Evolutionary conservation across 2,888 invertebrate genomes (phyloP), one percentile per base, ranked within the genome.

Genomic region (Microctonus hyperodae): DNA sequence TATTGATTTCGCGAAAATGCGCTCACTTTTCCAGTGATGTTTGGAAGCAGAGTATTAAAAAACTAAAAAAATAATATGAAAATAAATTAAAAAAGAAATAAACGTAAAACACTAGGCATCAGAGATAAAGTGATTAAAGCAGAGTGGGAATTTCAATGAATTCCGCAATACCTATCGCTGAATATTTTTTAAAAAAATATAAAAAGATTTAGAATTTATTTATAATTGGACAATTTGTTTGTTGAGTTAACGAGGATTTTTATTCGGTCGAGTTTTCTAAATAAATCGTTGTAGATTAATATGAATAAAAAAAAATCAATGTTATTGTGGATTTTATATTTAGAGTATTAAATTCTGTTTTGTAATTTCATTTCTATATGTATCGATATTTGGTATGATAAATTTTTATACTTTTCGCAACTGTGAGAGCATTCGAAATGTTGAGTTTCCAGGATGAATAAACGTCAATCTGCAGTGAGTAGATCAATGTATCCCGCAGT

Each of bases 1-100:
- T 78, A 78, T 78, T 76, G 78, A 78, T 77, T 77, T 72, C 69
- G 69, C 70, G 72, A 67, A 71, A 69, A 68, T 68, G 23, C 69
- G 50, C 71, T 64, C 70, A 64, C 65, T 62, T 33, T 64, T 57
- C 55, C 62, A 31, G 28, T 28, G 16, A 10, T 33, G 13, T 44
- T 23, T 44, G 25, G 22, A 22, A 11, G 40, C 28, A 16, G 22
- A 60, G 28, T 13, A 28, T 48, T 25, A 16, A 44, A 31, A n/a
- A 25, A 59, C 58, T 58, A 56, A 58, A 60, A 60, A 40, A 48
- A 44, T 16, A 44, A 16, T 16, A n/a, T 7, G 9, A 20, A 16
- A 20, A 16, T 7, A 16, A 20, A 44, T 5, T 44, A n/a, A 5
- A 20, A 16, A 9, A n/a, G 7, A 44, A 16, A 20, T 28, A 28